Evolutionary conservation across 2,113 vertebrate species (phyloP).

Genomic region (Elaphurus davidianus): DNA sequence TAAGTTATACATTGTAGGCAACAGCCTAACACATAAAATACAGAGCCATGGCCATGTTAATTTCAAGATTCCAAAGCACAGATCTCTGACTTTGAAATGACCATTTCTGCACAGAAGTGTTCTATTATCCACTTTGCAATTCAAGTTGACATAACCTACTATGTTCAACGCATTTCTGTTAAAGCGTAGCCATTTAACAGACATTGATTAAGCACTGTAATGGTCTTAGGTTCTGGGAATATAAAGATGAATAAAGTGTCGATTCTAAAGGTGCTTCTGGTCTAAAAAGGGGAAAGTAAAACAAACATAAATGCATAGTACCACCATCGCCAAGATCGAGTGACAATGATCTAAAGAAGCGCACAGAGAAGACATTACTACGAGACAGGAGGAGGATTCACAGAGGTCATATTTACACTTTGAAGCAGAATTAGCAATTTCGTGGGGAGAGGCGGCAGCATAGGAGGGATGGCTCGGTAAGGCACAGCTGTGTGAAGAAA

Average conservation of each 20-base stretch:
- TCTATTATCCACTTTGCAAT: not conserved
- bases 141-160: not conserved
- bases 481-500: not conserved
- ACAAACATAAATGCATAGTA: not conserved
- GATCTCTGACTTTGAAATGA: not conserved
- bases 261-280: not conserved
- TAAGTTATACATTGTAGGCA: not conserved
- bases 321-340: not conserved
- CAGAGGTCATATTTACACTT: not conserved
- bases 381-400: not conserved
- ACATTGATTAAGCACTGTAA: not conserved
- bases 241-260: not conserved
- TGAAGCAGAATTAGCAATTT: not conserved
- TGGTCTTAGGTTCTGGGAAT: not conserved
- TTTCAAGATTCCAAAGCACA: not conserved
- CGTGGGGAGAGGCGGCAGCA: not conserved
- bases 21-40: constrained; percentile 10
- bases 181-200: not conserved
- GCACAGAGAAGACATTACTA: not conserved
- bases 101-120: not conserved
- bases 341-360: not conserved
- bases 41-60: not conserved
- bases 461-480: not conserved
- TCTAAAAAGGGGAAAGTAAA: not conserved
- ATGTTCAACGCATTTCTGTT: not conserved